Evolutionary conservation across 2,888 invertebrate genomes (phyloP), one percentile per base, ranked within the genome.

Genomic region (Odontomyia ornata): DNA sequence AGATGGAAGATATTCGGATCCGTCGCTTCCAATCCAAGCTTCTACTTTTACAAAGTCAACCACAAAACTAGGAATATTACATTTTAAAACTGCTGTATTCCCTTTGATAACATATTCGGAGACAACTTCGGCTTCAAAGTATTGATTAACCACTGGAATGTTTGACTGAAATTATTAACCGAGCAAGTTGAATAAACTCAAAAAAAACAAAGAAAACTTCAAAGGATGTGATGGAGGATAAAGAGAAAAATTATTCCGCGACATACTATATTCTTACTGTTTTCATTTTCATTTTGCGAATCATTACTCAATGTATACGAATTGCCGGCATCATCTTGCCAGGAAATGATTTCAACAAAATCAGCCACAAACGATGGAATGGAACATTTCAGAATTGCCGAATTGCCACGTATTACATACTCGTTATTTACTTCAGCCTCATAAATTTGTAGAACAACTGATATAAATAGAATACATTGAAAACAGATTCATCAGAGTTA

Each of bases 11-110:
- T 92, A 94, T 87, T 92, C 91, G 82, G 91, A 90, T 81, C 90
- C 91, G 81, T 90, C 89, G 77, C 90, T 90, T 83, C 89, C 88
- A 80, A 90, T 87, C 95, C 95, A 96, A 80, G 94, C 92, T 85
- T 94, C 93, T 75, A 97, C 96, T 85, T 92, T 92, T 73, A 97
- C 94, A 87, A 96, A 97, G 88, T 97, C 96, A 62, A 94, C 93
- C 77, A 95, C 95, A 86, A 95, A 96, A 80, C 94, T 94, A 30
- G 96, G 95, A 83, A 96, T 95, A 83, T 93, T 95, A 88, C 95
- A 96, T 87, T 95, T 95, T 64, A 96, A 88, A 77, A 95, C 93
- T 13, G 95, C 95, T 36, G 94, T 92, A 85, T 96, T 96, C 75
- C 95, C 95, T 81, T 93, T 91, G 82, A 96, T 95, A 60, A 95